Evolutionary conservation across 30 jellyfish, hydroid and myxozoan species (phyloP).

Genomic region (Haliclystus octoradiatus): DNA sequence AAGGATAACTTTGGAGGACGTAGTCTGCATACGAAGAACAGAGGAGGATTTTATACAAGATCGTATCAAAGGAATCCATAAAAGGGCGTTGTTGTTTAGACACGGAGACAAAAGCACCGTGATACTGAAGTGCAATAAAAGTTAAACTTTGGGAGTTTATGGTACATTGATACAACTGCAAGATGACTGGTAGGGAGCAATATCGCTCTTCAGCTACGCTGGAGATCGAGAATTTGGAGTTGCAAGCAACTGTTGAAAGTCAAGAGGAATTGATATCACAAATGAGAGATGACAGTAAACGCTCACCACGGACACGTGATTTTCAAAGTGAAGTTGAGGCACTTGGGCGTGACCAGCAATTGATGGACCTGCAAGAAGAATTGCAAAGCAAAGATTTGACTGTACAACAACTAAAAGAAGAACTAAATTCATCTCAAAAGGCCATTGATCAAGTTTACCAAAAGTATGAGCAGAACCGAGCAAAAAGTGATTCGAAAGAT

Average conservation of each 20-base stretch:
- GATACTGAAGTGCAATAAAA: too few species aligned
- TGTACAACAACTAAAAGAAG: slow-evolving; percentile 67
- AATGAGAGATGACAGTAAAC: slow-evolving; percentile 66
- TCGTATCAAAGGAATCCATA: too few species aligned
- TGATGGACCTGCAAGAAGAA: slow-evolving; percentile 73
- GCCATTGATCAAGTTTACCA: slow-evolving; percentile 70
- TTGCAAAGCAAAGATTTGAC: slow-evolving; percentile 69
- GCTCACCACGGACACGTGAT: slow-evolving; percentile 40
- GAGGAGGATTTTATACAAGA: too few species aligned
- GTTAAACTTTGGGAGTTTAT: too few species aligned
- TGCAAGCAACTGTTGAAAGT: slow-evolving; percentile 87
- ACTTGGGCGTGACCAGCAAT: slow-evolving; percentile 68
- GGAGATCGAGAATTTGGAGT: slow-evolving; percentile 80
- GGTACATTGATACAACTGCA: background rate
- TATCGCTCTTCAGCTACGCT: slow-evolving; percentile 29
- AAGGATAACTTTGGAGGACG: too few species aligned
- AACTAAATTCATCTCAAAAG: slow-evolving; percentile 45
- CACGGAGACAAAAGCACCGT: too few species aligned
- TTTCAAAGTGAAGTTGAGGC: slow-evolving; percentile 53
- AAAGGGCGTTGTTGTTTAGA: too few species aligned
- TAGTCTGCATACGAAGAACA: too few species aligned
- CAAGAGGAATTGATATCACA: slow-evolving; percentile 75
- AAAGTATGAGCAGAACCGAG: slow-evolving; percentile 80
- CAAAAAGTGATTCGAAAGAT: slow-evolving; percentile 64
- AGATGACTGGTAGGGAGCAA: background rate